These are phyloP conservation scores for Listrodromus nycthemerus DNA, from an alignment of 2,888 invertebrate species.

Conservation along the genomic window DNA sequence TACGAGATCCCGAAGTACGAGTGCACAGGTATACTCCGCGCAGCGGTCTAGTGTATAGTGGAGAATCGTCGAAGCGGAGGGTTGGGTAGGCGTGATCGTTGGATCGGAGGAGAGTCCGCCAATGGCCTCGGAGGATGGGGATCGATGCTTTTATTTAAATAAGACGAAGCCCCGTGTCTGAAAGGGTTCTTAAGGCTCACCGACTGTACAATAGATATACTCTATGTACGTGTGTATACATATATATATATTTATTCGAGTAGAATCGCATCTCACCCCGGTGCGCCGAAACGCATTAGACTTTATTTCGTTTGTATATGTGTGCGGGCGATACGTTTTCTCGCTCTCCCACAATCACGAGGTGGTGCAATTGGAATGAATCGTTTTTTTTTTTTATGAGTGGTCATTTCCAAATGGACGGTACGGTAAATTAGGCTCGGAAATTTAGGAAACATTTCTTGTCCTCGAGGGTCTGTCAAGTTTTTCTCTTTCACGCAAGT, in stretches of 20 bases:
- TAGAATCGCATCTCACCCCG: conserved; percentile 51
- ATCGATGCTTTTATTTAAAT: conserved; percentile 75
- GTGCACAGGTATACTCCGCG: conserved; percentile 35
- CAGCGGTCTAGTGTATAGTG: conserved; percentile 27
- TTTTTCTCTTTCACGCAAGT: background rate
- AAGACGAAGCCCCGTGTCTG: conserved; percentile 72
- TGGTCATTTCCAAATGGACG: background rate
- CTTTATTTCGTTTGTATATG: conserved; percentile 49
- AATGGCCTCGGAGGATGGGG: conserved; percentile 58
- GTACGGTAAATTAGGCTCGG: background rate
- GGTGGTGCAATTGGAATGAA: background rate
- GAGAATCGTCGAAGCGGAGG: conserved; percentile 51
- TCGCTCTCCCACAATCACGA: background rate
- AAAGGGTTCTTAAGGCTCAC: conserved; percentile 72
- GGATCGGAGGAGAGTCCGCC: conserved; percentile 58
- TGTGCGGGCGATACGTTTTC: conserved; percentile 2
- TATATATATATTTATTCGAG: conserved; percentile 39
- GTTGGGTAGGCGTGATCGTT: conserved; percentile 55
- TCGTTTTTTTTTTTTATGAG: background rate
- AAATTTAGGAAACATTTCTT: background rate
- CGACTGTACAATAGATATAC: conserved; percentile 62
- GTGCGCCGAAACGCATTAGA: conserved; percentile 62
- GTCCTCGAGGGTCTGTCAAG: too few species aligned
- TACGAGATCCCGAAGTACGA: conserved; percentile 31
- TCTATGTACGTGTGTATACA: conserved; percentile 41